phyloP scores from a whole-genome alignment of 2,888 invertebrate species.

The Nebria brevicollis region DNA sequence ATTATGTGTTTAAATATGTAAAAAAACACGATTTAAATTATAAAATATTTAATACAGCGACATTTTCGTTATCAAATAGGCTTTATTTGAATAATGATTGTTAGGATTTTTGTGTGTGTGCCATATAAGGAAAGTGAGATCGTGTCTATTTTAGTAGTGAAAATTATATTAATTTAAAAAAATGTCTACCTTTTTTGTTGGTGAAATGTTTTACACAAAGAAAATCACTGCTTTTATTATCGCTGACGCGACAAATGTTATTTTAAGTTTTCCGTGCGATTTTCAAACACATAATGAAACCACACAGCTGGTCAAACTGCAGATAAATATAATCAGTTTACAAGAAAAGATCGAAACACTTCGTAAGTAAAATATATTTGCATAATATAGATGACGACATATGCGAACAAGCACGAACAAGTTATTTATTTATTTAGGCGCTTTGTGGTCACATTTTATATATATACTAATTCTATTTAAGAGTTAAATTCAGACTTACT shows the following conservation, averaged over 20 bases:
- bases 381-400: background rate
- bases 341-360: constrained; percentile 26
- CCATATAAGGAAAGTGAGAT: no score
- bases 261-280: background rate
- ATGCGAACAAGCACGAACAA: constrained; percentile 12
- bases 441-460: background rate
- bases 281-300: constrained; percentile 21
- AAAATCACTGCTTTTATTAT: background rate
- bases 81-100: no score
- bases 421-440: background rate
- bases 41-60: no score
- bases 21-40: no score
- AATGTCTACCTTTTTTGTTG: background rate
- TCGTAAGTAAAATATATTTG: constrained; percentile 15
- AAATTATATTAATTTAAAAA: background rate
- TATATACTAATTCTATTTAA: background rate
- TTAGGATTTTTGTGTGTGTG: no score
- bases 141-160: no score
- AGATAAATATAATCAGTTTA: constrained; percentile 38
- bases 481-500: background rate
- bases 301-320: constrained; percentile 19
- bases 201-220: background rate
- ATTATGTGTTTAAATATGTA: no score
- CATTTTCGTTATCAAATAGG: no score
- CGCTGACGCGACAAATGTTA: background rate